Evolutionary conservation across 2,113 vertebrate species (phyloP).

Genomic region (Campylomormyrus numenius): DNA sequence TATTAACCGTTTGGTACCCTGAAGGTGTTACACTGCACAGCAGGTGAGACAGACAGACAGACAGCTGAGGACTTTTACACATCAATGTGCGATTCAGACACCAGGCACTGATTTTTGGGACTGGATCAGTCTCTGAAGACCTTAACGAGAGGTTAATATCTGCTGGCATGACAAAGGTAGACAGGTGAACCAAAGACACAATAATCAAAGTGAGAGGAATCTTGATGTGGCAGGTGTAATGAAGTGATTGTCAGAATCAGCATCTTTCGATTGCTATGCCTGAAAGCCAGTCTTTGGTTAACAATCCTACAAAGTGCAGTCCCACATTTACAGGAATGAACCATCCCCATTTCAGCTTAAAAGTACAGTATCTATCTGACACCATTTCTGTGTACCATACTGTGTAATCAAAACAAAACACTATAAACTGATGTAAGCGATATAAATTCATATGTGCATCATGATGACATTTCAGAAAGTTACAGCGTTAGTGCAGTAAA

Average conservation of each 20-base stretch:
- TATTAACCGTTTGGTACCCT: not conserved
- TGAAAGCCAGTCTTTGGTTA: not conserved
- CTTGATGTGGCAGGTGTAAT: not conserved
- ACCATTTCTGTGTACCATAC: not conserved
- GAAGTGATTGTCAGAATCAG: not conserved
- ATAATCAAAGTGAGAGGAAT: not conserved
- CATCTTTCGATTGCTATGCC: not conserved
- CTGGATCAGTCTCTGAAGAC: not conserved
- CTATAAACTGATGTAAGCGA: not conserved
- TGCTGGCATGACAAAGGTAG: not conserved
- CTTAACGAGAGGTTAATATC: not conserved
- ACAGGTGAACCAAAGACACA: not conserved
- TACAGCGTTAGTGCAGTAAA: not conserved
- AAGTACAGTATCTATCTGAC: not conserved
- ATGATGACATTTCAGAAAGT: not conserved
- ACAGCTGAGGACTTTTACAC: not conserved
- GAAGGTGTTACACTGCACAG: slow-evolving; percentile 12
- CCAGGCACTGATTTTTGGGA: slow-evolving; percentile 6
- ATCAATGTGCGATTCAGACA: slow-evolving; percentile 8
- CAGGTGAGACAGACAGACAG: slow-evolving; percentile 10
- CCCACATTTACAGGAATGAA: not conserved
- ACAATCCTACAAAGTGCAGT: not conserved
- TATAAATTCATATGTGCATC: not conserved
- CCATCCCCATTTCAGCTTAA: not conserved
- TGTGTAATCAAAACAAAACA: not conserved